Percentiles rank a stretch among this genome's conserved stretches.
These are phyloP conservation scores for Oreotrochilus melanogaster DNA, from an alignment of 2,113 vertebrate species.

Conservation along the genomic window DNA sequence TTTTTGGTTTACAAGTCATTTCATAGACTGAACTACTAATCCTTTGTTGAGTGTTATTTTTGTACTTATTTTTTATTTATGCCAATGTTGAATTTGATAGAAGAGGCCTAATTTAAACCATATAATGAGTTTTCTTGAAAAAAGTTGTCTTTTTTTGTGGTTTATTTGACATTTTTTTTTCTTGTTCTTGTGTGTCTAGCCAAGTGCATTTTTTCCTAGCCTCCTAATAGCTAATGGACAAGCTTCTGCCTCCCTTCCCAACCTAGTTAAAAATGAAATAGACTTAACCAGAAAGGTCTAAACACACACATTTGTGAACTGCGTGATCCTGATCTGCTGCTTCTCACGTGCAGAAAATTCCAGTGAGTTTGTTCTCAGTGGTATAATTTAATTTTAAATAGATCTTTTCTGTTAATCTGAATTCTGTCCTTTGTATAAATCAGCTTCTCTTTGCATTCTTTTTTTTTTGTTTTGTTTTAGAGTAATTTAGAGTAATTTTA, in stretches of 20 bases:
- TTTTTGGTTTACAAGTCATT: not conserved
- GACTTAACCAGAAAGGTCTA: not conserved
- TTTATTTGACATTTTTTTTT: too few relatives aligned
- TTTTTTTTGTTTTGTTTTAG: not conserved
- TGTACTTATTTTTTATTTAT: not conserved
- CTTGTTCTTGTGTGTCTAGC: not conserved
- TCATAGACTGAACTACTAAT: not conserved
- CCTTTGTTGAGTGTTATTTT: not conserved
- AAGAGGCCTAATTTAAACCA: not conserved
- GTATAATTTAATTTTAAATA: not conserved
- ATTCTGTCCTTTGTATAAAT: not conserved
- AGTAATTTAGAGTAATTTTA: not conserved
- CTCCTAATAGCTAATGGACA: not conserved
- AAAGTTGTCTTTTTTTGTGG: not conserved
- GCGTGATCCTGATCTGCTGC: not conserved
- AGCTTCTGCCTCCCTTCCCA: not conserved
- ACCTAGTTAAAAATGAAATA: not conserved
- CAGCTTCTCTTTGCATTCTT: not conserved
- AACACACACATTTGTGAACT: not conserved
- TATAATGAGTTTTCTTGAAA: not conserved
- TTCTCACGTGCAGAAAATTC: not conserved
- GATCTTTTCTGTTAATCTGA: not conserved
- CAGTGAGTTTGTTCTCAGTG: not conserved
- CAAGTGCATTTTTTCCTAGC: not conserved
- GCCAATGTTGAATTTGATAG: not conserved